Evolutionary conservation across 1,140 invertebrate species (phyloP).

Genomic region (Hestina assimilis): DNA sequence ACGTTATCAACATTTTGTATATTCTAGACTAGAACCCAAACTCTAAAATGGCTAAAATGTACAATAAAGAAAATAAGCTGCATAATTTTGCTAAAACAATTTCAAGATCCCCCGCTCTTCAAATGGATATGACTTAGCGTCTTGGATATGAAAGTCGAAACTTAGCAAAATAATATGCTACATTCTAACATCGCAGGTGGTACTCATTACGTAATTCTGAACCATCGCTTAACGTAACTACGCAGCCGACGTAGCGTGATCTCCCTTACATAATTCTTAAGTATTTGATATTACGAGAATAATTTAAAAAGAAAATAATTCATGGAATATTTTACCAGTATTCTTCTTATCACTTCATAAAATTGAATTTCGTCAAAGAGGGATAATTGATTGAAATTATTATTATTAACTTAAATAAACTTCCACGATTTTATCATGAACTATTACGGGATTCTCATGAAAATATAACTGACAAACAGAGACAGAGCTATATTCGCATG

Average conservation of each 20-base stretch:
- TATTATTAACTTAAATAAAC: too few species aligned
- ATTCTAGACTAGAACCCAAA: conserved; percentile 52
- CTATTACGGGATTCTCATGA: too few species aligned
- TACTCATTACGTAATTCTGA: conserved; percentile 26
- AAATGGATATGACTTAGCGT: neutral
- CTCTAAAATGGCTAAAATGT: conserved; percentile 28
- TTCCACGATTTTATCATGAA: too few species aligned
- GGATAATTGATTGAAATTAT: too few species aligned
- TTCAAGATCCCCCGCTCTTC: conserved; percentile 4
- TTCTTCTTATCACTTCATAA: too few species aligned
- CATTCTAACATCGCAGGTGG: conserved; percentile 25
- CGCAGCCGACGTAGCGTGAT: conserved; percentile 25
- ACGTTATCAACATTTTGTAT: conserved; percentile 62
- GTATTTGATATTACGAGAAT: conserved; percentile 11
- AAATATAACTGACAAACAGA: too few species aligned
- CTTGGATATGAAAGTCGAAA: conserved; percentile 27
- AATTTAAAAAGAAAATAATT: too few species aligned
- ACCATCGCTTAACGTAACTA: conserved; percentile 23
- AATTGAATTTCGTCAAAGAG: too few species aligned
- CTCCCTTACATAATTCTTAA: conserved; percentile 23
- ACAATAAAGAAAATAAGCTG: conserved; percentile 22
- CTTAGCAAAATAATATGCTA: conserved; percentile 24
- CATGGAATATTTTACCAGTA: too few species aligned
- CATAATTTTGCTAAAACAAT: conserved; percentile 7
- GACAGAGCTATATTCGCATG: too few species aligned